These are phyloP conservation scores for Erebia epiphron DNA, from an alignment of 2,888 invertebrate genomes.

Conservation along the genomic window DNA sequence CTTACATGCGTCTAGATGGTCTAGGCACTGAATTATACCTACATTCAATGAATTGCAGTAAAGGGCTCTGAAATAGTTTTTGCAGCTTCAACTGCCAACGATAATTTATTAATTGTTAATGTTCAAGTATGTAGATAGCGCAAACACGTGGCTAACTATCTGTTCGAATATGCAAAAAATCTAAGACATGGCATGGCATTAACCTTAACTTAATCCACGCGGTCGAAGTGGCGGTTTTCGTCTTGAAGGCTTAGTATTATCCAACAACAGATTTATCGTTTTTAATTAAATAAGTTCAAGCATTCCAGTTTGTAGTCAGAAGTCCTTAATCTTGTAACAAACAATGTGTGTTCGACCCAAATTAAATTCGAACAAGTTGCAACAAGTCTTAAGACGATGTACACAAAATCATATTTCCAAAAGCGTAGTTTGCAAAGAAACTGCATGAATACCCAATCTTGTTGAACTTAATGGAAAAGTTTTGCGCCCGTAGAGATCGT, in stretches of 20 bases:
- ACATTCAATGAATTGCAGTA: background rate
- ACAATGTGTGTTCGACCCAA: constrained; percentile 10
- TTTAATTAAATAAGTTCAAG: background rate
- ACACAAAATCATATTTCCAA: constrained; percentile 35
- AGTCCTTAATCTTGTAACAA: background rate
- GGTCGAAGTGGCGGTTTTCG: too few species aligned
- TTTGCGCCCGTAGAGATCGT: constrained; percentile 52
- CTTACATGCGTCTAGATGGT: constrained; percentile 19
- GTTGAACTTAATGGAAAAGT: constrained; percentile 59
- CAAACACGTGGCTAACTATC: too few species aligned
- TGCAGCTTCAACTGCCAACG: too few species aligned
- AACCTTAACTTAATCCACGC: too few species aligned
- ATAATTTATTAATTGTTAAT: too few species aligned
- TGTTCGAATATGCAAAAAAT: too few species aligned
- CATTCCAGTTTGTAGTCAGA: background rate
- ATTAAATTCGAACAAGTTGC: constrained; percentile 15
- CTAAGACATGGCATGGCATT: too few species aligned
- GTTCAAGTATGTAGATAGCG: too few species aligned
- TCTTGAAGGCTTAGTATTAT: too few species aligned
- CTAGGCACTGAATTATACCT: constrained; percentile 15
- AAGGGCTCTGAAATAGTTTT: background rate
- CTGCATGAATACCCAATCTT: constrained; percentile 59
- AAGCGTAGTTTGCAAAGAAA: constrained; percentile 40
- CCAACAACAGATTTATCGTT: background rate
- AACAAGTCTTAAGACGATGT: constrained; percentile 10